These are phyloP conservation scores for Anthoscopus minutus DNA, from an alignment of 2,113 vertebrate genomes.

Conservation along the genomic window DNA sequence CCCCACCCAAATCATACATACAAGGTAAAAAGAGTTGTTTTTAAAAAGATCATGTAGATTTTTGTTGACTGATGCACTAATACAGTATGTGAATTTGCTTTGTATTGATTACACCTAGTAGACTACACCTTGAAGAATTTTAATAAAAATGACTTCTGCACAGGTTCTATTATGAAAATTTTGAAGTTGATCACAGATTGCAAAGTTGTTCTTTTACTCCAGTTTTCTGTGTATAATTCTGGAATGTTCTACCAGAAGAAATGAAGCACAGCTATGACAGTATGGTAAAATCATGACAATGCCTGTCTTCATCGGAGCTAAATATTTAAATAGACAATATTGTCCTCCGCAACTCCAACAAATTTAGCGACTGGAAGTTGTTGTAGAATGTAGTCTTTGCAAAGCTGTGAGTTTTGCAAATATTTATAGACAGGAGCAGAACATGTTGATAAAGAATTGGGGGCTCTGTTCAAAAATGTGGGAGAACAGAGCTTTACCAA, in stretches of 20 bases:
- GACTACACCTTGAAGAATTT: background rate
- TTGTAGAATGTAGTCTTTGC: background rate
- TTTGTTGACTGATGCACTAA: background rate
- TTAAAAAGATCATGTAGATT: background rate
- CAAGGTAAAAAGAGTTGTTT: slow-evolving; percentile 75
- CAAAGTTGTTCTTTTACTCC: background rate
- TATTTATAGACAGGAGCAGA: background rate
- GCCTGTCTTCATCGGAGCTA: background rate
- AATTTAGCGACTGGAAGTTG: background rate
- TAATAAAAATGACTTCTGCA: background rate
- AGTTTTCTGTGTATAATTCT: background rate
- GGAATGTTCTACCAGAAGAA: background rate
- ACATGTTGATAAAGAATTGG: background rate
- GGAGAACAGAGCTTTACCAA: background rate
- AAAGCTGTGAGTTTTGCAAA: background rate
- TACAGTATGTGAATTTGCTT: background rate
- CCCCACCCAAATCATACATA: slow-evolving; percentile 89
- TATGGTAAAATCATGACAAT: background rate
- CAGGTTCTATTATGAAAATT: background rate
- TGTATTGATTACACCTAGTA: background rate
- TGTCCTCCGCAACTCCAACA: background rate
- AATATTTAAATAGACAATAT: background rate
- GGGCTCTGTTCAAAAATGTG: background rate
- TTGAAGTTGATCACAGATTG: background rate
- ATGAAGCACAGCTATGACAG: background rate